Evolutionary conservation across 2,113 vertebrate species (phyloP).

Genomic region (Paraplagusia blochii): DNA sequence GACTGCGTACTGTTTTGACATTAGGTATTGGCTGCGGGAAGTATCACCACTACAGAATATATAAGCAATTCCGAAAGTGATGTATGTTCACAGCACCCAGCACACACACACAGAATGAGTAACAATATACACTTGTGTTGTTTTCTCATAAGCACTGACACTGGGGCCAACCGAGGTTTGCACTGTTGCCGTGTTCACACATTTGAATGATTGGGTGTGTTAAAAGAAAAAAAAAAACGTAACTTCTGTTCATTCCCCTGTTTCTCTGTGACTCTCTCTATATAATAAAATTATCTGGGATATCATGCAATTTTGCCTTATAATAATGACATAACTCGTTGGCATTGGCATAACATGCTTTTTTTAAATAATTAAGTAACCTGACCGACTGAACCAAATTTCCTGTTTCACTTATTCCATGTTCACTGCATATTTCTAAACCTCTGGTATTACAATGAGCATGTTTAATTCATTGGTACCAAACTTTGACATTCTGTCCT

Average conservation of each 20-base stretch:
- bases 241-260: slow-evolving; percentile 7
- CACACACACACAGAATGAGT: slow-evolving; percentile 9
- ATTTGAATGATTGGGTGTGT: background rate
- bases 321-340: background rate
- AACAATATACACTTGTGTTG: background rate
- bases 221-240: background rate
- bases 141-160: slow-evolving; percentile 14
- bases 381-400: too few species aligned
- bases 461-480: background rate
- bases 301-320: background rate
- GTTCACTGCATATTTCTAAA: background rate
- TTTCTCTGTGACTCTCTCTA: slow-evolving; percentile 13
- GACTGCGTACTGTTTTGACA: too few species aligned
- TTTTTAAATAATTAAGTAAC: background rate
- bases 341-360: background rate
- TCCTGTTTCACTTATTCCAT: too few species aligned
- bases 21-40: too few species aligned
- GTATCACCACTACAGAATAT: slow-evolving; percentile 19
- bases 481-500: background rate
- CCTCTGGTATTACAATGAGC: background rate
- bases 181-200: background rate
- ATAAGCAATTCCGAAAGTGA: too few species aligned
- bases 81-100: slow-evolving; percentile 14
- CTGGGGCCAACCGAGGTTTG: background rate
- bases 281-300: background rate